These are phyloP conservation scores for Drosophila obscura DNA, from an alignment of 1,140 invertebrate genomes.

Conservation along the genomic window DNA sequence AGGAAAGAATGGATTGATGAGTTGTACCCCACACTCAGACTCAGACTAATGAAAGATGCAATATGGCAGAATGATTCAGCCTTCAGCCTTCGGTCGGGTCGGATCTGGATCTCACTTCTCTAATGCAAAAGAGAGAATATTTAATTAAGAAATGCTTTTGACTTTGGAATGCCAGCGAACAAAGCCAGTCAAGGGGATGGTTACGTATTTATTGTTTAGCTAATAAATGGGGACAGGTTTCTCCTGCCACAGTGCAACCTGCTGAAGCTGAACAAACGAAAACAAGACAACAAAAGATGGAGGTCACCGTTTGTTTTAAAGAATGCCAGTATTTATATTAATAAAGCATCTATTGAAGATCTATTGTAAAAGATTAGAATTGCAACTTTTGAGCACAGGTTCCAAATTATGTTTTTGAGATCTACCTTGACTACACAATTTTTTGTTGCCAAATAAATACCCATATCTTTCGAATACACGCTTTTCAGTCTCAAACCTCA, in stretches of 20 bases:
- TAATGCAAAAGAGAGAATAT: constrained; percentile 48
- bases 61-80: constrained; percentile 33
- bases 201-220: not conserved
- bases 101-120: not conserved
- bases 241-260: no score
- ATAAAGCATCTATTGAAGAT: constrained; percentile 2
- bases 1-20: constrained; percentile 8
- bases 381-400: no score
- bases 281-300: no score
- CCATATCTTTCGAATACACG: no score
- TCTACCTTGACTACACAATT: no score
- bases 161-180: constrained; percentile 17
- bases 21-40: constrained; percentile 8
- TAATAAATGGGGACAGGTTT: constrained; percentile 17
- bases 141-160: constrained; percentile 71
- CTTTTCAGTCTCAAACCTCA: no score
- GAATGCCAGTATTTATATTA: not conserved
- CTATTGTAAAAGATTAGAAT: not conserved
- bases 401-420: no score
- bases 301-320: no score
- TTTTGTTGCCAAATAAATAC: no score
- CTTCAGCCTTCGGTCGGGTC: constrained; percentile 3
- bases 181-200: no score
- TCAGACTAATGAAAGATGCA: constrained; percentile 46
- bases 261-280: no score